These are phyloP conservation scores for Eurystomus gularis DNA, from an alignment of 2,113 vertebrate species.

Conservation along the genomic window DNA sequence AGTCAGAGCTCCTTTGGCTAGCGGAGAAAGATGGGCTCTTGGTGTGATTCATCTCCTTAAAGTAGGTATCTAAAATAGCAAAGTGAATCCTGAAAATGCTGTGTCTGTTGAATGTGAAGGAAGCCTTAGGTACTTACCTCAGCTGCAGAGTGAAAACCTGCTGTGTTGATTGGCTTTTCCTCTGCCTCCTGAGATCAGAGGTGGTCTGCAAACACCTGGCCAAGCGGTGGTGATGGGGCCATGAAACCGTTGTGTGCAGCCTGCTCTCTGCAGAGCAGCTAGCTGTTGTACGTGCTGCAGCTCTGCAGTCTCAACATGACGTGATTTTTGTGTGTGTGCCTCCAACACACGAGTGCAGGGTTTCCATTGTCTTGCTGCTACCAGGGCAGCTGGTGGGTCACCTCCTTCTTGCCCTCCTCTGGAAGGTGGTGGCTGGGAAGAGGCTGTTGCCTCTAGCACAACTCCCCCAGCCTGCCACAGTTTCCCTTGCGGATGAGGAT, in stretches of 20 bases:
- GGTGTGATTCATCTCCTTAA: background rate
- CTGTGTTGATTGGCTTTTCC: accelerated
- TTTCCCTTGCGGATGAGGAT: background rate
- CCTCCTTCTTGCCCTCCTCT: accelerated
- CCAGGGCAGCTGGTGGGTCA: background rate
- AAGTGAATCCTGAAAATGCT: background rate
- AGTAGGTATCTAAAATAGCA: background rate
- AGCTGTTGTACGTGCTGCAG: background rate
- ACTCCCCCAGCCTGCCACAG: accelerated
- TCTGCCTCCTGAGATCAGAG: background rate
- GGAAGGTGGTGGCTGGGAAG: background rate
- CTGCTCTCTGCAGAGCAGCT: background rate
- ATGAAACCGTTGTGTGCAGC: accelerated
- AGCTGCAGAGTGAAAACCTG: background rate
- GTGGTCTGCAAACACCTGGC: background rate
- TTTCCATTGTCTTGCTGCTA: background rate
- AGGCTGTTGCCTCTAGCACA: background rate
- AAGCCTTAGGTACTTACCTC: background rate
- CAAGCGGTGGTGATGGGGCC: background rate
- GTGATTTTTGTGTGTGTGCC: accelerated
- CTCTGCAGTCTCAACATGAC: background rate
- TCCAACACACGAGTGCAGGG: background rate
- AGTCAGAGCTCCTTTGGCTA: background rate
- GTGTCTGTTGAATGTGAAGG: background rate
- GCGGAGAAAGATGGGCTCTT: background rate